phyloP scores from a whole-genome alignment of 2,113 vertebrate species.

The Dolichallabes microphthalmus region DNA sequence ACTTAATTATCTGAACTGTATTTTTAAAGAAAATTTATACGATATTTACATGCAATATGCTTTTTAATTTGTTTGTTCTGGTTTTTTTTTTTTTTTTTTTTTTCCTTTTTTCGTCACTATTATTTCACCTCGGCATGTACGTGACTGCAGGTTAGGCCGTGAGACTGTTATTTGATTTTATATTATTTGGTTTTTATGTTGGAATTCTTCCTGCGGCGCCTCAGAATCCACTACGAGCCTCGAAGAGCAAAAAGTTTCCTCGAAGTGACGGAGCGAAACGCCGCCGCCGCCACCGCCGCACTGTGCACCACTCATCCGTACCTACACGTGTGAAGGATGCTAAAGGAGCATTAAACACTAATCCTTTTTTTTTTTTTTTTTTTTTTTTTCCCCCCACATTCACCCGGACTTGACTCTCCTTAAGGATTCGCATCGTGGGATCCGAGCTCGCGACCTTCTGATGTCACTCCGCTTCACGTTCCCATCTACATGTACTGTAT shows the following conservation, averaged over 20 bases:
- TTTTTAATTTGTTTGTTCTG: conserved; percentile 65
- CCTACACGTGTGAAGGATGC: not conserved
- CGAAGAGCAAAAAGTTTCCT: conserved; percentile 16
- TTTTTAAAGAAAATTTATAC: conserved; percentile 82
- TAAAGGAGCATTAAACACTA: conserved; percentile 36
- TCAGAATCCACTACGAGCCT: conserved; percentile 59
- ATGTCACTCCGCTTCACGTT: not conserved
- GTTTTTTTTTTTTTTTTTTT: too few species aligned
- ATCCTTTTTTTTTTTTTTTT: not conserved
- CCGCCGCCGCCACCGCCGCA: not conserved
- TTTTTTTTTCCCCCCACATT: not conserved
- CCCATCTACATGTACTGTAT: not conserved
- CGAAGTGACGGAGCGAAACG: not conserved
- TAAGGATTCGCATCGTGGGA: not conserved
- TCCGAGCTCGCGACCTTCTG: not conserved
- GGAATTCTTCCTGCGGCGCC: conserved; percentile 52
- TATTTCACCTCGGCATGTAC: conserved; percentile 65
- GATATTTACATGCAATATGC: conserved; percentile 81
- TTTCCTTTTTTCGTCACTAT: conserved; percentile 63
- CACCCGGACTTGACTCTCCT: not conserved
- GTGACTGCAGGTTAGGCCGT: conserved; percentile 58
- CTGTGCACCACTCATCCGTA: conserved; percentile 22
- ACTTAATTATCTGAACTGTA: conserved; percentile 80
- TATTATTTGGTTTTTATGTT: conserved; percentile 52
- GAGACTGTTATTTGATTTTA: conserved; percentile 58